Base-by-base conservation (phyloP, 2,797 vertebrate genomes). In the Tiaroga cobitis region DNA sequence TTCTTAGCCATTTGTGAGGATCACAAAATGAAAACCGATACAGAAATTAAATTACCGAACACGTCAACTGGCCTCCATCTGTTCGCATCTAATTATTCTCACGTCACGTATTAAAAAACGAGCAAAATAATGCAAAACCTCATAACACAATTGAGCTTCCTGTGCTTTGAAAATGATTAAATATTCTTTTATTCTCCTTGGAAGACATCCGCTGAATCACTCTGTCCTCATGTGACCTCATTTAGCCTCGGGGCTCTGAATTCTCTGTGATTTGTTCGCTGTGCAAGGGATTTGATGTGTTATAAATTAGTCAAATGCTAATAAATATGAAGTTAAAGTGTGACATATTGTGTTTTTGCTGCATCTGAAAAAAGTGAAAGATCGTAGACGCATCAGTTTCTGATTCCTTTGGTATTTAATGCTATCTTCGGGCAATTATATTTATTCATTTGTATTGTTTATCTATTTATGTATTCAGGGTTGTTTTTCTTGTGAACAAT, bases 401-500 rank as follows among this genome's bases (percentile, higher is more conserved):
- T 65, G 37, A 3, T 54, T 76, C 29, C 7, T 51, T 68, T 56
- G 41, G 18, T 67, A 68, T 76, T 83, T 83, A 67, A 56, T 77
- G 56, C 34, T 56, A 24, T 68, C 73, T 83, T 68, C 7, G 4
- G 72, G 16, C 73, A 77, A 29, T 49, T n/a, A 74, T 68, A 54
- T 54, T 76, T 77, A 77, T 77, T 83, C 29, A 75, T 67, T 67
- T 73, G 15, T 56, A 43, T 51, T 39, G 32, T 69, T 77, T 37
- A 63, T 83, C 56, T 54, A 54, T 76, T 77, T 77, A 77, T 84
- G 46, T 32, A 54, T 77, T 69, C 46, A 41, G 73, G 6, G 73
- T 54, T 84, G 74, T 77, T 77, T 69, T 54, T 54, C 54, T 24
- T 72, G 49, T 67, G 19, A 82, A 80, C 75, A 80, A 61, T 54